Percentiles rank a stretch among this genome's conserved stretches.
Conservation (phyloP, 1,140 invertebrate species). For the Monochamus saltuarius region DNA sequence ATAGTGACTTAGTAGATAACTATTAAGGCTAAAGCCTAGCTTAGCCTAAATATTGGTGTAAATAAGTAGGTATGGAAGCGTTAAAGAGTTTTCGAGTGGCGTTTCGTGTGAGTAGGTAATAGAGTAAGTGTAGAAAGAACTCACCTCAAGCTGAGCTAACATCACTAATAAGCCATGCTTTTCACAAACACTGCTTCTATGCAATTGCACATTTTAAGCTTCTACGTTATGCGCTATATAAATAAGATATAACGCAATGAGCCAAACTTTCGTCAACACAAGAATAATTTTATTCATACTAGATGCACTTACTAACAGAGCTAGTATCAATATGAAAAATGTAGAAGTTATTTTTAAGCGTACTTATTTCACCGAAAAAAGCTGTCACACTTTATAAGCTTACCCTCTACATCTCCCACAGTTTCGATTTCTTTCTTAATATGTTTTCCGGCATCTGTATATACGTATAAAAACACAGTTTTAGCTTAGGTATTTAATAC, state of each 20-base stretch:
- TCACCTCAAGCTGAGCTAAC: slow-evolving; percentile 28
- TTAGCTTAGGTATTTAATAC: not conserved
- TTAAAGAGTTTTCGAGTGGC: slow-evolving; percentile 17
- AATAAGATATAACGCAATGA: not conserved
- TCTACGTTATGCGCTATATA: slow-evolving; percentile 13
- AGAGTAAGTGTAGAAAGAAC: slow-evolving; percentile 19
- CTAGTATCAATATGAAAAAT: slow-evolving; percentile 3
- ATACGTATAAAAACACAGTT: not conserved
- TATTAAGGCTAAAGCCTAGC: slow-evolving; percentile 25
- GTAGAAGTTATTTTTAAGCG: not conserved
- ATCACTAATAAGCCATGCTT: slow-evolving; percentile 30
- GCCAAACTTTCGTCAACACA: not conserved
- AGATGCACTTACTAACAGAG: slow-evolving; percentile 9
- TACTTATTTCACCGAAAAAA: slow-evolving; percentile 1
- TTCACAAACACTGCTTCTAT: slow-evolving; percentile 14
- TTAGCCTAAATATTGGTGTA: slow-evolving; percentile 25
- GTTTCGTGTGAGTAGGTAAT: slow-evolving; percentile 19
- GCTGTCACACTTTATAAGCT: slow-evolving; percentile 11
- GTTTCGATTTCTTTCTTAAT: slow-evolving; percentile 36
- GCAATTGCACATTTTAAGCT: slow-evolving; percentile 5
- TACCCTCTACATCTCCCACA: slow-evolving; percentile 37
- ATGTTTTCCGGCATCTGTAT: slow-evolving; percentile 33
- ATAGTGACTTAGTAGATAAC: slow-evolving; percentile 12
- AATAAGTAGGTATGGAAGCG: slow-evolving; percentile 23
- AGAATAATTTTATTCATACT: not conserved